These are phyloP conservation scores for Plutomurus gul DNA, from an alignment of 1,140 invertebrate species.

Conservation along the genomic window DNA sequence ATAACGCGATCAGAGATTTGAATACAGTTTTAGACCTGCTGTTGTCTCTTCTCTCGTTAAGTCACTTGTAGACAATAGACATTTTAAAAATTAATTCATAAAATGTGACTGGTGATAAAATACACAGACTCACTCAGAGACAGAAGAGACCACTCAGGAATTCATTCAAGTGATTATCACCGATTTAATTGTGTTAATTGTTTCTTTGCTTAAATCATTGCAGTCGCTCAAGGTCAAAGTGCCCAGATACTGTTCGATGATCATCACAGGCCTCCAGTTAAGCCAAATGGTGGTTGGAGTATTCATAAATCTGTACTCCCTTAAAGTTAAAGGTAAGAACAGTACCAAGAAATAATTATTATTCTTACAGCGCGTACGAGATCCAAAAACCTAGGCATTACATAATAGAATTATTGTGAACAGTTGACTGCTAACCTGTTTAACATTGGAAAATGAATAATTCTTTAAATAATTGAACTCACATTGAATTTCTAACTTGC, in stretches of 20 bases:
- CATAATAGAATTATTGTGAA: no score
- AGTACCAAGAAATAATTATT: neutral
- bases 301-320: conserved; percentile 51
- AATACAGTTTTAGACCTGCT: no score
- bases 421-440: neutral
- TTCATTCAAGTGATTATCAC: conserved; percentile 2
- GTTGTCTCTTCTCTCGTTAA: no score
- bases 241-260: conserved; percentile 68
- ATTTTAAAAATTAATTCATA: no score
- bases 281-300: conserved; percentile 84
- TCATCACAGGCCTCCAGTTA: conserved; percentile 89
- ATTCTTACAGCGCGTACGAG: no score
- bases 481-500: neutral
- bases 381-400: no score
- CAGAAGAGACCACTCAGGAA: neutral
- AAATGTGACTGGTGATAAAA: no score
- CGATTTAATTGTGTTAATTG: conserved; percentile 7
- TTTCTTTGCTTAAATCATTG: conserved; percentile 30
- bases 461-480: conserved; percentile 4
- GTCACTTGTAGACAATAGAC: no score
- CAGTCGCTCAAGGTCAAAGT: conserved; percentile 48
- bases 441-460: neutral
- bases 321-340: conserved; percentile 45
- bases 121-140: neutral
- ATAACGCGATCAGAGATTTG: no score